Percentiles rank a stretch among this genome's conserved stretches.
Evolutionary conservation across 30 jellyfish, hydroid and myxozoan species (phyloP).

Genomic region (Cassiopea andromeda): DNA sequence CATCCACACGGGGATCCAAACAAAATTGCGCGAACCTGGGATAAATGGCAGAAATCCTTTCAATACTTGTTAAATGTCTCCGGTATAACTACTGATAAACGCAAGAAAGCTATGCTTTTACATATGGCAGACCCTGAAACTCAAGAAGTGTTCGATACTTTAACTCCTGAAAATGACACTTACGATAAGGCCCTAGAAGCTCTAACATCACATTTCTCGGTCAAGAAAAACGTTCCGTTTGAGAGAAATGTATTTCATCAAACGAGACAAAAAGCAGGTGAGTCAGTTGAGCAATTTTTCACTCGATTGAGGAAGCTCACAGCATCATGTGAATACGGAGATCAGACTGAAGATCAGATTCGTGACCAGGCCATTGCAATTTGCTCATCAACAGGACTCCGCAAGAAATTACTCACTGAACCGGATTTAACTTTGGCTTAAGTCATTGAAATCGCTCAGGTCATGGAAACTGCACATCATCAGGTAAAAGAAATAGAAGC

Average conservation of each 20-base stretch:
- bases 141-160: neutral
- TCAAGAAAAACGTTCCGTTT: neutral
- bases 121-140: neutral
- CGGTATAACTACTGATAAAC: neutral
- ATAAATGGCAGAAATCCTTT: neutral
- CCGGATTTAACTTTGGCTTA: neutral
- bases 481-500: slow-evolving; percentile 10
- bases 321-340: neutral
- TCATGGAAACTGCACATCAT: slow-evolving; percentile 4
- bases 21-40: neutral
- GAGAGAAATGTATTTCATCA: neutral
- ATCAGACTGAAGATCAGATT: slow-evolving; percentile 14
- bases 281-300: neutral
- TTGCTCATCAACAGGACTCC: slow-evolving; percentile 6
- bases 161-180: neutral
- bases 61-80: neutral
- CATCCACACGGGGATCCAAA: neutral
- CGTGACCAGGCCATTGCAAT: slow-evolving; percentile 13
- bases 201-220: neutral
- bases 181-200: neutral
- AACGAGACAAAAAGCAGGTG: neutral
- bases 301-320: neutral
- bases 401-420: neutral
- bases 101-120: neutral
- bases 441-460: slow-evolving; percentile 1